Percentiles rank a stretch among this genome's conserved stretches.
Evolutionary conservation across 2,113 vertebrate species (phyloP).

Genomic region (Agelaius tricolor): DNA sequence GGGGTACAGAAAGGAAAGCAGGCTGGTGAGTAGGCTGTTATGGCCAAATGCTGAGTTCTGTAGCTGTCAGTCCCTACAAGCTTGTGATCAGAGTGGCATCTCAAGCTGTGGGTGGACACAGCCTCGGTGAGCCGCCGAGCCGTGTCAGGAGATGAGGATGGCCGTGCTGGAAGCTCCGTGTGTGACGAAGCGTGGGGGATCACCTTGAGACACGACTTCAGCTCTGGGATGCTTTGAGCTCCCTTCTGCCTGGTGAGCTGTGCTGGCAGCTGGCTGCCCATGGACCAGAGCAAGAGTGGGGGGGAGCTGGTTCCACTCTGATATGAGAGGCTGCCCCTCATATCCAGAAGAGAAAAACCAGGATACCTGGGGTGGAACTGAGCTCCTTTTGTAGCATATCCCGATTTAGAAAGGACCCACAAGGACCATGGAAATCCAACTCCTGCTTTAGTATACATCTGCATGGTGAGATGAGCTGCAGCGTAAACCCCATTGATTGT

Average conservation of each 20-base stretch:
- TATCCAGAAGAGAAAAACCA: neutral
- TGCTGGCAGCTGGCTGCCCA: neutral
- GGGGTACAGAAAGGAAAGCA: neutral
- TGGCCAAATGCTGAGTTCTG: neutral
- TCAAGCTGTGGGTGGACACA: neutral
- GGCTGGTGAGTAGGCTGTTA: neutral
- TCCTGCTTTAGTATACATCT: neutral
- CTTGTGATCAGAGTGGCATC: neutral
- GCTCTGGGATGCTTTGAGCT: neutral
- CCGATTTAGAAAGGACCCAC: neutral
- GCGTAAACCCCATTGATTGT: neutral
- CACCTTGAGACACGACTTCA: neutral
- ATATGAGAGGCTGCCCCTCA: neutral
- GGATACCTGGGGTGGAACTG: neutral
- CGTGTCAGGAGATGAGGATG: neutral
- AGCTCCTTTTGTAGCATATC: neutral
- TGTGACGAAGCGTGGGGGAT: neutral
- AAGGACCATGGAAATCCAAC: neutral
- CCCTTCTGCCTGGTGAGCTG: fast-evolving
- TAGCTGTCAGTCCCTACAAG: neutral
- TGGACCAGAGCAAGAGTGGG: fast-evolving
- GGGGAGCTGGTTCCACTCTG: fast-evolving
- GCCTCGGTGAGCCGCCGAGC: neutral
- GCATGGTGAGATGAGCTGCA: neutral
- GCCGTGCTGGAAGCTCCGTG: neutral